Percentiles rank a stretch among this genome's conserved stretches.
Evolutionary conservation across 1,140 invertebrate genomes (phyloP).

Genomic region (Drosophila rhopaloa): DNA sequence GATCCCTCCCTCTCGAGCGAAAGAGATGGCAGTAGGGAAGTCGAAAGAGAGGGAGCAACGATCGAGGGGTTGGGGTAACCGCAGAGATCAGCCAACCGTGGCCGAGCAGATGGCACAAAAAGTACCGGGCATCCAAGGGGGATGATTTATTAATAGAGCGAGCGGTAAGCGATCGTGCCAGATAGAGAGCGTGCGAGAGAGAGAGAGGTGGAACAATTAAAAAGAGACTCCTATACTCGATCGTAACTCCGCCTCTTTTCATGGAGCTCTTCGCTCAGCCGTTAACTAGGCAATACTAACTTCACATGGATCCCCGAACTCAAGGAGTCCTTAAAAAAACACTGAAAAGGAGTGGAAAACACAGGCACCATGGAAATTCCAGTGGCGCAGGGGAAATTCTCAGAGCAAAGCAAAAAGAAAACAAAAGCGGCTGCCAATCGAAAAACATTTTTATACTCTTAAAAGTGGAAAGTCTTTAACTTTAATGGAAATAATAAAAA

Average conservation of each 20-base stretch:
- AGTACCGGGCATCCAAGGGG: constrained; percentile 26
- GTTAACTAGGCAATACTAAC: constrained; percentile 62
- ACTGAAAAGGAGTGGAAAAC: neutral
- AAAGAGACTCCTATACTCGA: constrained; percentile 7
- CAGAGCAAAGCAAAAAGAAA: neutral
- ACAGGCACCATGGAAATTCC: constrained; percentile 40
- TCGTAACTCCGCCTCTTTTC: constrained; percentile 21
- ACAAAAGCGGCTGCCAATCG: constrained; percentile 13
- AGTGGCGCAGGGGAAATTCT: constrained; percentile 43
- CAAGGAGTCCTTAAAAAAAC: constrained; percentile 5
- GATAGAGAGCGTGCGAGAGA: neutral
- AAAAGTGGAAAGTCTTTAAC: neutral
- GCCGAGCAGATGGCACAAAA: constrained; percentile 35
- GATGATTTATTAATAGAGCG: constrained; percentile 71
- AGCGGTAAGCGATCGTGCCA: constrained; percentile 7
- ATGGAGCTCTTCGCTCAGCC: constrained; percentile 35
- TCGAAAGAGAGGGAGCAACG: neutral
- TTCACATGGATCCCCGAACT: constrained; percentile 5
- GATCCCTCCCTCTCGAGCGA: constrained; percentile 19
- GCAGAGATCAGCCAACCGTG: constrained; percentile 39
- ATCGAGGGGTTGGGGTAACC: constrained; percentile 16
- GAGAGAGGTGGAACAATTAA: constrained; percentile 2
- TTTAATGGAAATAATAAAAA: neutral
- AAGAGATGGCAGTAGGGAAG: neutral
- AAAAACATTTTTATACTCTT: constrained; percentile 22